Conservation (phyloP, 2,888 invertebrate genomes). For the Congeria kusceri region DNA sequence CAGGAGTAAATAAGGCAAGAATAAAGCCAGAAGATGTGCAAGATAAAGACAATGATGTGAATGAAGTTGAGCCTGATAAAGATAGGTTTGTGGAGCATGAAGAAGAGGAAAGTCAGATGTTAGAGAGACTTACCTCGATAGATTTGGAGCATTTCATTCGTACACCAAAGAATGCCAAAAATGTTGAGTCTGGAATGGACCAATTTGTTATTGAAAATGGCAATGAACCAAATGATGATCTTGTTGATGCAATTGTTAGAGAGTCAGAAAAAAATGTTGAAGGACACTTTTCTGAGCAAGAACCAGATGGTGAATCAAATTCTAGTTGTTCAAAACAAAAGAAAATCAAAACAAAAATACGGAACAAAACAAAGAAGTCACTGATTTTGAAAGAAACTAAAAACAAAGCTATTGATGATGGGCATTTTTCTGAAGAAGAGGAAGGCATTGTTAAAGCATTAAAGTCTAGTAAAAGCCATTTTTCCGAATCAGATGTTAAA, state of each 20-base stretch:
- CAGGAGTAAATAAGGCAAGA: neutral
- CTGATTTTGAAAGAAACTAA: neutral
- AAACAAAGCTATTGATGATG: neutral
- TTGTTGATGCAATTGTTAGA: constrained; percentile 26
- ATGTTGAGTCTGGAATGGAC: constrained; percentile 2
- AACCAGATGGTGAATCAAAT: neutral
- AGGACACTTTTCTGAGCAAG: constrained; percentile 49
- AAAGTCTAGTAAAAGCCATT: constrained; percentile 34
- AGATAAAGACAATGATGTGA: neutral
- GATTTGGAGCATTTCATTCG: constrained; percentile 58
- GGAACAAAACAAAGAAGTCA: neutral
- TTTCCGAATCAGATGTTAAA: constrained; percentile 52
- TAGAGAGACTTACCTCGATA: constrained; percentile 54
- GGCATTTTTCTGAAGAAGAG: constrained; percentile 16
- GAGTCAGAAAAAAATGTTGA: constrained; percentile 26
- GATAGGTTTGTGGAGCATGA: constrained; percentile 51
- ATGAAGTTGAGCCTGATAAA: constrained; percentile 6
- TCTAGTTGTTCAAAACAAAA: neutral
- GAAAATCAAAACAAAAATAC: neutral
- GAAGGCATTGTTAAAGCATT: neutral
- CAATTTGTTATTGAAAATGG: constrained; percentile 21
- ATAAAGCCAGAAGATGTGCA: neutral
- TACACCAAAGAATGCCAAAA: constrained; percentile 13
- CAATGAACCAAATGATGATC: constrained; percentile 7
- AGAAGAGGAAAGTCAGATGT: constrained; percentile 47